Evolutionary conservation across 2,797 vertebrate genomes (phyloP), one percentile per base, ranked within the genome.

Genomic region (Telmatherina bonti): DNA sequence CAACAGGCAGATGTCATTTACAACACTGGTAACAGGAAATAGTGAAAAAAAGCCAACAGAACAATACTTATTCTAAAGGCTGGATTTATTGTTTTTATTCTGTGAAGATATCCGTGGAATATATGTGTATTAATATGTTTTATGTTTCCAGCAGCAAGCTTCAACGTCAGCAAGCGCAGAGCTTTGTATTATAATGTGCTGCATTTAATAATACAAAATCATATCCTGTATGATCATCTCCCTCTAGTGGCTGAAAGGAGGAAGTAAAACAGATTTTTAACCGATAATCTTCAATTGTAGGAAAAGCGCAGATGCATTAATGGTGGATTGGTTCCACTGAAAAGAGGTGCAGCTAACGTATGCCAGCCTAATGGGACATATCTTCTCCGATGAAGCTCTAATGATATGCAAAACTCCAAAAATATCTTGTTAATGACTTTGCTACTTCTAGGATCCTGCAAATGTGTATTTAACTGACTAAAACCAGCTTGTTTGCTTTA

Each of bases 191-290:
- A 35, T 41, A 20, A 45, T 45, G 43, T 45, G 16, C 43, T 20
- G 36, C 36, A 38, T 43, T 31, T 26, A 7, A n/a, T 29, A 20
- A 35, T 29, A 41, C 16, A 5, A 2, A 55, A 13, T 51, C 24
- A 3, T 57, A 33, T 1, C 7, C 2, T 11, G 24, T 8, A 15
- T 7, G 7, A 16, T 12, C n/a, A 67, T 57, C 81, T 27, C 88
- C 91, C 87, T 85, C 92, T 92, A 81, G 86, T 90, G 89, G 62
- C 7, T n/a, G 33, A 31, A 70, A 38, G 20, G 9, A 60, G 30
- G 10, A 57, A 58, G 41, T 1, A 7, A n/a, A 24, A 12, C 5
- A 56, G n/a, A 41, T 15, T 7, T 24, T 31, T 16, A 16, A 41
- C 15, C 38, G 20, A 56, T 7, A 43, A 24, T 31, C 18, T 12